Base-by-base conservation (phyloP, 1,140 invertebrate species). In the Drosophila varians region DNA sequence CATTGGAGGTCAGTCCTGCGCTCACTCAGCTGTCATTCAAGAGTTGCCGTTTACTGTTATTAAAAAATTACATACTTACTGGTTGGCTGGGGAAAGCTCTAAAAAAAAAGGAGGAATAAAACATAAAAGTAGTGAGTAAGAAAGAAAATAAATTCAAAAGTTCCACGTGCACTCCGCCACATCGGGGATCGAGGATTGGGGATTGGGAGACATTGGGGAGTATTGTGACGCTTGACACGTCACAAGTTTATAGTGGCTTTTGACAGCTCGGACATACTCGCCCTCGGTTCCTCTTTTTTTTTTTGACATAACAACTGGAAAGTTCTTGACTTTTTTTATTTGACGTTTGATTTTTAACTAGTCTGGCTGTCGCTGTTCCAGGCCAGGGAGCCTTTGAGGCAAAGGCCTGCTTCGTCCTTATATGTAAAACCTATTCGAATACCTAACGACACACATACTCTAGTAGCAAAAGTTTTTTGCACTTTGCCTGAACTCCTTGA, bases 181-280 rank as follows among this genome's bases (percentile, higher is more conserved):
- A 26, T 49, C 11, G 14, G 11, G 4, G n/a, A 1, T 28, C n/a
- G 31, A 9, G 11, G 21, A 4, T 36, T 0, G 12, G 26, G 8
- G 3, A n/a, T 43, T 1, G 5, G 18, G 21, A 40, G 46, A 40
- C 48, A 48, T 69, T 78, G 56, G 75, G 76, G 53, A 74, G 73
- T 74, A 71, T 80, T 77, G 72, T 77, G 80, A 87, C 82, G 73
- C 68, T 86, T 80, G 77, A 87, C 84, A 87, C 80, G 74, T 89
- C 88, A 90, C 80, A 89, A 90, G 89, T 90, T 90, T 89, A 89
- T 89, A 87, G 89, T 90, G 89, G 86, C 88, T 89, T 90, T 80
- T 90, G 89, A 90, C 89, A 90, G 84, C 80, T 76, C 65, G 84
- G 84, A 86, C 89, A 89, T 69, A 88, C 79, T 84, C 57, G 48